Conservation (phyloP, 1,140 invertebrate genomes). For the Aphis gossypii region DNA sequence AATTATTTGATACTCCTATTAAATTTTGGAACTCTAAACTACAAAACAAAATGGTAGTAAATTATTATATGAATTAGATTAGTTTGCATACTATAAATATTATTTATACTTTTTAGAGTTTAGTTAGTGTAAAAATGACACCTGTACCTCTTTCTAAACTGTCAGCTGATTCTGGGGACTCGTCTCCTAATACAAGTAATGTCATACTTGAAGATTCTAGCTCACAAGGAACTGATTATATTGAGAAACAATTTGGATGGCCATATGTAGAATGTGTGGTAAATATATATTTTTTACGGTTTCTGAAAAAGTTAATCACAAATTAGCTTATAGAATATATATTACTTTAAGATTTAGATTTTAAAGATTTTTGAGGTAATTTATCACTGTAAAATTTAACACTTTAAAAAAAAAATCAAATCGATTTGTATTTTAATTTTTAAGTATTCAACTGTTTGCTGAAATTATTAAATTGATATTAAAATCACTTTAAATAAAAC, state of each 20-base stretch:
- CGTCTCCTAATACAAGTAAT: not conserved
- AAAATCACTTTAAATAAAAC: not conserved
- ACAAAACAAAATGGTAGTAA: conserved; percentile 70
- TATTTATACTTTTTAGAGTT: conserved; percentile 59
- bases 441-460: not conserved
- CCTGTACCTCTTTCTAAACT: conserved; percentile 72
- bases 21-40: conserved; percentile 82
- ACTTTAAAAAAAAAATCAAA: no score
- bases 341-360: not conserved
- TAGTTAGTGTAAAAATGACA: conserved; percentile 71
- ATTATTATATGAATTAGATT: conserved; percentile 47
- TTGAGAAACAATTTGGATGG: conserved; percentile 60
- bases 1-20: conserved; percentile 84
- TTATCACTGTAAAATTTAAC: not conserved
- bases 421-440: no score
- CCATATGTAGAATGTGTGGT: conserved; percentile 68
- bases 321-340: not conserved
- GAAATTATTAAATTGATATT: not conserved
- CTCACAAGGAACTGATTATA: conserved; percentile 59
- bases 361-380: not conserved
- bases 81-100: not conserved
- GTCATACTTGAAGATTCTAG: conserved; percentile 37
- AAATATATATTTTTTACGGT: conserved; percentile 60
- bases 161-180: conserved; percentile 43
- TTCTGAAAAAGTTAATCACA: not conserved